phyloP scores from a whole-genome alignment of 2,888 invertebrate species.

The Eurytoma californica region DNA sequence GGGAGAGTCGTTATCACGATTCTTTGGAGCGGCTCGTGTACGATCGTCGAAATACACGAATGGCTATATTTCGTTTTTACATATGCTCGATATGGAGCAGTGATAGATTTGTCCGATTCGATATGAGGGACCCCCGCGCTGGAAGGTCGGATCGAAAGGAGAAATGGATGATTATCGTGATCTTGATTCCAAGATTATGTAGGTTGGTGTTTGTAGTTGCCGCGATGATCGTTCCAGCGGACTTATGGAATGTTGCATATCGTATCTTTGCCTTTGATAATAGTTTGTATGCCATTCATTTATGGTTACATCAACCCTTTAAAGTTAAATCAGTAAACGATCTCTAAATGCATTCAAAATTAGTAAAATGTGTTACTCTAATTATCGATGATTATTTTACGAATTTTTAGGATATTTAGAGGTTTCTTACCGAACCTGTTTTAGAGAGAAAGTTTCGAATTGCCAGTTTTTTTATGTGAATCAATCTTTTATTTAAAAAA shows the following conservation, averaged over 20 bases:
- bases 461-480: too few species aligned
- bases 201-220: conserved; percentile 18
- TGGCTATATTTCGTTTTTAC: conserved; percentile 13
- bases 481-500: too few species aligned
- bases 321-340: too few species aligned
- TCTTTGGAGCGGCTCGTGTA: neutral
- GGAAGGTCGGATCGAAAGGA: conserved; percentile 11
- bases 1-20: conserved; percentile 14
- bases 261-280: too few species aligned
- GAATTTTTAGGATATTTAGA: too few species aligned
- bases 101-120: conserved; percentile 16
- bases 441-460: too few species aligned
- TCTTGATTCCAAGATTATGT: conserved; percentile 37
- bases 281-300: too few species aligned
- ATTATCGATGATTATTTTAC: too few species aligned
- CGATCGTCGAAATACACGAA: conserved; percentile 14
- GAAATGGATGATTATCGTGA: conserved; percentile 32
- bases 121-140: neutral
- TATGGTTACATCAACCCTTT: too few species aligned
- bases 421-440: too few species aligned
- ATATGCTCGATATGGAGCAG: conserved; percentile 5
- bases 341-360: too few species aligned
- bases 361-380: too few species aligned
- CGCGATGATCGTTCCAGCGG: neutral
- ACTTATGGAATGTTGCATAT: conserved; percentile 34